These are phyloP conservation scores for Avahi laniger DNA, from an alignment of 2,797 vertebrate species.

Conservation along the genomic window DNA sequence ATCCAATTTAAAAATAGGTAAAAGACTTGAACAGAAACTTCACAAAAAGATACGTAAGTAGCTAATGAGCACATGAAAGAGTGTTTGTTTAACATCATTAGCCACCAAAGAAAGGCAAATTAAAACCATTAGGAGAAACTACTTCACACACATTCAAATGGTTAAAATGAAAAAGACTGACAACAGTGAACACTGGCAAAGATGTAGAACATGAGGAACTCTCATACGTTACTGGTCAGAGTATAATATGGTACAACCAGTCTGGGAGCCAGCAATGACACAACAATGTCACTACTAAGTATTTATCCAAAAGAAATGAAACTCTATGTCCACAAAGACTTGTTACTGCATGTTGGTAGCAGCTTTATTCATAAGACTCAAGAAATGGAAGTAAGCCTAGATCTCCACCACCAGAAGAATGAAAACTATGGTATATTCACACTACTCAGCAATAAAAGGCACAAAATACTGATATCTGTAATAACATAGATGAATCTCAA, in stretches of 20 bases:
- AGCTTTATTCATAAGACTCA: background rate
- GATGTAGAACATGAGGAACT: background rate
- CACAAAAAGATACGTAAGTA: background rate
- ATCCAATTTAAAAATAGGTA: background rate
- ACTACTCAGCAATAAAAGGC: background rate
- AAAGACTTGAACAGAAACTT: background rate
- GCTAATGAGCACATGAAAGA: background rate
- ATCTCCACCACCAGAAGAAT: background rate
- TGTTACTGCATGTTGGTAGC: background rate
- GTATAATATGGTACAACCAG: rapidly evolving
- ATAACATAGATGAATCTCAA: background rate
- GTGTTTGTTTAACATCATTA: background rate
- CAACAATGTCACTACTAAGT: background rate
- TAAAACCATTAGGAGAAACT: background rate
- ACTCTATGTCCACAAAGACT: background rate
- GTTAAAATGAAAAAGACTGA: background rate
- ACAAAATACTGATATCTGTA: background rate
- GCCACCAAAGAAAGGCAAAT: background rate
- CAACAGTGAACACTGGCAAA: background rate
- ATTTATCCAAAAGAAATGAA: background rate
- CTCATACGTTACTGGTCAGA: background rate
- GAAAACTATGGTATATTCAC: background rate
- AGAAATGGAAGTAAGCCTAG: background rate
- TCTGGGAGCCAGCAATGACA: background rate
- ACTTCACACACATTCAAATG: background rate